Conservation (phyloP, 2,888 invertebrate genomes). For the Cremastinae sp. region DNA sequence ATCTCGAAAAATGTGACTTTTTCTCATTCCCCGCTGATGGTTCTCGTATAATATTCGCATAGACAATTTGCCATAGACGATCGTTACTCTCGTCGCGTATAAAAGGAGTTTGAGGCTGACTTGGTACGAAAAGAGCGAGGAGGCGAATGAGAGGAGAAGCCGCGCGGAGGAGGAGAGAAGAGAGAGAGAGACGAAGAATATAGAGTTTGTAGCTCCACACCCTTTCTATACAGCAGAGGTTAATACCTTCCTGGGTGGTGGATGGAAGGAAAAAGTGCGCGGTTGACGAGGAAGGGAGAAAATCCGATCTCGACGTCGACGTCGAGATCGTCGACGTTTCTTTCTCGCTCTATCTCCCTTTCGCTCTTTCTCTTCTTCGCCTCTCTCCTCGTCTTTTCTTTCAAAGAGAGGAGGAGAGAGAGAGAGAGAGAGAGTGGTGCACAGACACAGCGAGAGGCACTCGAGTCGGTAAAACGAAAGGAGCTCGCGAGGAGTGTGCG, state of each 20-base stretch:
- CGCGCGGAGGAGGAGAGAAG: neutral
- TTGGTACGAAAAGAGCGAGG: conserved; percentile 10
- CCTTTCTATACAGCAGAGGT: conserved; percentile 51
- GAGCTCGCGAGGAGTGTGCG: conserved; percentile 3
- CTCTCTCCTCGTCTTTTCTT: conserved; percentile 1
- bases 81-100: conserved; percentile 26
- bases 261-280: conserved; percentile 27
- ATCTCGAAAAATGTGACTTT: neutral
- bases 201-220: conserved; percentile 45
- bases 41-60: neutral
- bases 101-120: conserved; percentile 30
- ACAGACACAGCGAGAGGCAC: neutral
- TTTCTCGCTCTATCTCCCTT: conserved; percentile 25
- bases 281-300: conserved; percentile 12
- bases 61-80: conserved; percentile 36
- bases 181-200: conserved; percentile 20
- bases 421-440: neutral
- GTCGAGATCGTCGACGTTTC: conserved; percentile 50
- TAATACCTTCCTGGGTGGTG: conserved; percentile 57
- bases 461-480: conserved; percentile 15
- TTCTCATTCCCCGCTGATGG: neutral
- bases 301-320: conserved; percentile 51
- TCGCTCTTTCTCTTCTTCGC: conserved; percentile 24
- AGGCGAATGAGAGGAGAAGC: neutral
- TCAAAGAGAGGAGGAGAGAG: neutral